phyloP scores from a whole-genome alignment of 2,797 vertebrate species.

The Merluccius polli region DNA sequence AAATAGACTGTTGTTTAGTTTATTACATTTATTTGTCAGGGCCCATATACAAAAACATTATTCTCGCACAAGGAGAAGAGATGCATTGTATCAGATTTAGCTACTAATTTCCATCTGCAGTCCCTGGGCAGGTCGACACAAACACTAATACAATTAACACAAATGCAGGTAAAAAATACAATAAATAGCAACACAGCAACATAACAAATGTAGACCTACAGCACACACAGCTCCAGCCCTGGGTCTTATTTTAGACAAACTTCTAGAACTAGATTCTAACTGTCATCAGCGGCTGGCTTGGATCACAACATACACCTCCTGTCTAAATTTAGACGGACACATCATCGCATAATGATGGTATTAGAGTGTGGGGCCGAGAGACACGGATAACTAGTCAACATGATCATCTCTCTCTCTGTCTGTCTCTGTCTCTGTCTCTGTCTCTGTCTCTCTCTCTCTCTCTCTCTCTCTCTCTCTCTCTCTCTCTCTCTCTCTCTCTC shows the following conservation, averaged over 20 bases:
- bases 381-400: conserved; percentile 11
- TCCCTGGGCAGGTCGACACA: no score
- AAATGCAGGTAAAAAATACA: no score
- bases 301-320: conserved; percentile 11
- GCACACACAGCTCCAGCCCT: background rate
- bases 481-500: no score
- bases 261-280: background rate
- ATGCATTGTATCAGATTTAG: no score
- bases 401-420: conserved; percentile 8
- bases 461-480: no score
- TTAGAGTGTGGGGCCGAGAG: conserved; percentile 23
- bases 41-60: no score
- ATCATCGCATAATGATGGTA: conserved; percentile 39
- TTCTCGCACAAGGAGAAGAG: no score
- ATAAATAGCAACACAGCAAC: no score
- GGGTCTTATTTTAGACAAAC: conserved; percentile 45
- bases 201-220: conserved; percentile 21
- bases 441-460: no score
- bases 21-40: no score
- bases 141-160: no score
- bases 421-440: background rate
- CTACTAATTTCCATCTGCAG: no score
- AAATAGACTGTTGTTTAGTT: background rate
- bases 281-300: conserved; percentile 36
- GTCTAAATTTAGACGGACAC: conserved; percentile 49